phyloP scores from a whole-genome alignment of 1,140 invertebrate species.

The Zaprionus lachaisei region DNA sequence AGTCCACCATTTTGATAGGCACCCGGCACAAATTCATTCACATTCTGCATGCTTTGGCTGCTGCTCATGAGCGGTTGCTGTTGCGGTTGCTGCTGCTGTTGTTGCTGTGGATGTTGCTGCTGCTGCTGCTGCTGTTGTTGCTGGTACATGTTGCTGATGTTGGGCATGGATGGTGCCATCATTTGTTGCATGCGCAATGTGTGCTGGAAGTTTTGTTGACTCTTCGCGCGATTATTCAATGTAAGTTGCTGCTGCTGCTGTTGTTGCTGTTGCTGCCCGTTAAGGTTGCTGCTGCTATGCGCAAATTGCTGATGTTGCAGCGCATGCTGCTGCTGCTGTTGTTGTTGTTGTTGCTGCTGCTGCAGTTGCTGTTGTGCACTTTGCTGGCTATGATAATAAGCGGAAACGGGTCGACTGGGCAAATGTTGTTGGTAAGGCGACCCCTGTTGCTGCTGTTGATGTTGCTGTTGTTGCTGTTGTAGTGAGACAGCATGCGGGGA shows the following conservation, averaged over 20 bases:
- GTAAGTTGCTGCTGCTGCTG: constrained; percentile 67
- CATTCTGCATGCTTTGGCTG: constrained; percentile 85
- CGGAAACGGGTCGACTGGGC: constrained; percentile 74
- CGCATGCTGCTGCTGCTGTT: constrained; percentile 66
- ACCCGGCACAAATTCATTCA: constrained; percentile 62
- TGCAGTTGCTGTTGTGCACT: constrained; percentile 64
- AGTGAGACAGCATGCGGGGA: constrained; percentile 74
- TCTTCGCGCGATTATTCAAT: constrained; percentile 75
- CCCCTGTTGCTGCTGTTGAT: constrained; percentile 56
- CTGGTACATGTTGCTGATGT: constrained; percentile 82
- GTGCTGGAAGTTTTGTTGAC: constrained; percentile 76
- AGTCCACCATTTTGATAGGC: constrained; percentile 68
- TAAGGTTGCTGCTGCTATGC: constrained; percentile 68
- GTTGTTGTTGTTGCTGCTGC: constrained; percentile 52
- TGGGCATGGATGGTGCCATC: constrained; percentile 84
- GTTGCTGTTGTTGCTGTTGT: constrained; percentile 64
- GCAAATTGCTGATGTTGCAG: constrained; percentile 70
- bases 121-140: constrained; percentile 70
- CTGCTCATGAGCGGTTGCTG: constrained; percentile 59
- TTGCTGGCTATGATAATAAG: constrained; percentile 78
- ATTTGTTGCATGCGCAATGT: constrained; percentile 82
- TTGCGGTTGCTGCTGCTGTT: constrained; percentile 46
- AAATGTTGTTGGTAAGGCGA: constrained; percentile 52
- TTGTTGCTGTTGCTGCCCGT: constrained; percentile 55
- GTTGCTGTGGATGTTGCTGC: constrained; percentile 37